Conservation (phyloP, 2,113 vertebrate genomes). For the Dromiciops gliroides region DNA sequence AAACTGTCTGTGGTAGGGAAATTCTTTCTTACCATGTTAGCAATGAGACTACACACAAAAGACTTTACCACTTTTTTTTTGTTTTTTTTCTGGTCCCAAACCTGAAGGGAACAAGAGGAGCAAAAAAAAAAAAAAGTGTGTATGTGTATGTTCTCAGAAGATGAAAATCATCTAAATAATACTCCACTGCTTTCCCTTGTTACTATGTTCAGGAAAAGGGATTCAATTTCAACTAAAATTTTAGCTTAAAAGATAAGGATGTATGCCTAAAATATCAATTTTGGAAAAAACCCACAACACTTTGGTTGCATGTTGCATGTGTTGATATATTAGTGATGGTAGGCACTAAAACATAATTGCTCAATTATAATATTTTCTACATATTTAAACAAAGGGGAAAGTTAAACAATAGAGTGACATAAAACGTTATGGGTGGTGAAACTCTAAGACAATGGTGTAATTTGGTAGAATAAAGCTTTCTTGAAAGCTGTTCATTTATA, state of each 20-base stretch:
- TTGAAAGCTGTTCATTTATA: neutral
- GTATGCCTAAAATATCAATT: neutral
- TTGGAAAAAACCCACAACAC: neutral
- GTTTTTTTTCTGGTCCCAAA: conserved; percentile 17
- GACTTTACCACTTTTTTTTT: neutral
- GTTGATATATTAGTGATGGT: neutral
- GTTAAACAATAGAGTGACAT: neutral
- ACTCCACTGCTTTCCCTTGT: neutral
- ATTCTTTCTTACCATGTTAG: neutral
- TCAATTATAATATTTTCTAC: conserved; percentile 15
- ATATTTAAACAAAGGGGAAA: neutral
- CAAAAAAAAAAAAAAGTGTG: conserved; percentile 7
- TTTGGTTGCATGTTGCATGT: neutral
- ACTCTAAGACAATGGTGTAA: neutral
- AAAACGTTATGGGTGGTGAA: neutral
- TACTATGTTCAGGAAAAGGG: neutral
- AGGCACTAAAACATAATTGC: neutral
- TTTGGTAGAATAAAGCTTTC: conserved; percentile 4
- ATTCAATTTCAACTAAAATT: conserved; percentile 14
- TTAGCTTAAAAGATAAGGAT: conserved; percentile 14
- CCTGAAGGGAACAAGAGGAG: neutral
- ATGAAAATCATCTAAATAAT: neutral
- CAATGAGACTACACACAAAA: conserved; percentile 12
- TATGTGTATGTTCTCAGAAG: neutral
- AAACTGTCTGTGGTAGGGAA: neutral